A percentile compares a stretch with the other conserved stretches of the same genome.
Conservation (phyloP, 2,888 invertebrate genomes). For the Pandemis corylana region DNA sequence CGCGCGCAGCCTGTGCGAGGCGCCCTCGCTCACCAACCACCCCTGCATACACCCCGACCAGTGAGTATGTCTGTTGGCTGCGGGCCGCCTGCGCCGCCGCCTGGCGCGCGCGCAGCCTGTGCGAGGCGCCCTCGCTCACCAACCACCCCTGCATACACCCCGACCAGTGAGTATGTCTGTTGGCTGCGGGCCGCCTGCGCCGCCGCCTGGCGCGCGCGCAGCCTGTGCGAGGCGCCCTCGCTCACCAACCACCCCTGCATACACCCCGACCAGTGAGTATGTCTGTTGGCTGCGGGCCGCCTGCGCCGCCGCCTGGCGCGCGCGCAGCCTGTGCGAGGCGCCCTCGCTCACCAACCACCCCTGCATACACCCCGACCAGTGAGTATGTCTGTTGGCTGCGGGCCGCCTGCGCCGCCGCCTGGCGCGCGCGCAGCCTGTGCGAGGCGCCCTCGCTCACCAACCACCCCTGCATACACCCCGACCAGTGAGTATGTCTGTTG, state of each 20-base stretch:
- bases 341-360: constrained; percentile 93
- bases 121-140: constrained; percentile 94
- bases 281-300: constrained; percentile 87
- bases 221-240: constrained; percentile 95
- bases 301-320: constrained; percentile 92
- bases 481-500: constrained; percentile 52
- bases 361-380: constrained; percentile 88
- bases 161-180: constrained; percentile 47
- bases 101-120: constrained; percentile 95
- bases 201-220: constrained; percentile 92
- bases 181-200: constrained; percentile 91
- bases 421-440: constrained; percentile 95
- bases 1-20: constrained; percentile 95
- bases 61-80: constrained; percentile 72
- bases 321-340: constrained; percentile 95
- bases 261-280: constrained; percentile 78
- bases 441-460: constrained; percentile 94
- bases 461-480: constrained; percentile 92
- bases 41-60: constrained; percentile 89
- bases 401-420: constrained; percentile 90
- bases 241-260: constrained; percentile 94
- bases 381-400: constrained; percentile 80
- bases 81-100: constrained; percentile 90
- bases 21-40: constrained; percentile 92
- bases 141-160: constrained; percentile 93